Base-by-base conservation (phyloP, 2,113 vertebrate genomes). In the Labrus mixtus region DNA sequence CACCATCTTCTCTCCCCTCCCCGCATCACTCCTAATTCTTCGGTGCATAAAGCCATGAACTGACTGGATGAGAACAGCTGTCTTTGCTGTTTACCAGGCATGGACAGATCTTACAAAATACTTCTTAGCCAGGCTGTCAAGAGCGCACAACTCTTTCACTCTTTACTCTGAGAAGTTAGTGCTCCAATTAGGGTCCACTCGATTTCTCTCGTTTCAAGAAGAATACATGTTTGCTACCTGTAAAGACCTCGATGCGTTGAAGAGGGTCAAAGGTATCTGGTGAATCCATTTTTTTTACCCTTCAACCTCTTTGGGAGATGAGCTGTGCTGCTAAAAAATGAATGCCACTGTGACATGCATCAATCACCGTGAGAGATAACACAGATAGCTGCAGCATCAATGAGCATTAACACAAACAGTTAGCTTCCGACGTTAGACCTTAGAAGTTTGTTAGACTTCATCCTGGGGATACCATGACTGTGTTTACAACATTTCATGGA, bases 81-180 rank as follows among this genome's bases (percentile, higher is more conserved):
- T 76, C 81, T 76, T 53, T 84, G 66, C 79, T 53, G 29, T 78
- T 80, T 81, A 73, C 78, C 84, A 73, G 72, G 64, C 84, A 72
- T 77, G 77, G 84, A 80, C 53, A 82, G 80, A 74, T 84, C 84
- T 84, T 89, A 90, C 68, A 79, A 81, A 84, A 64, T 68, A 43
- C 65, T 84, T 73, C 48, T 83, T 37, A 53, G 13, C 9, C 53
- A 37, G 54, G 41, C 72, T 22, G 45, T 79, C 63, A 56, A 64
- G 37, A 58, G 67, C 5, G 0, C 11, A 72, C 17, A 43, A n/a
- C 71, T 79, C 65, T 73, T 82, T 73, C 73, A 68, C 67, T 12
- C 50, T 53, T 25, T 62, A 65, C 1, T 62, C 41, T 61, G 36
- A 76, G 48, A 78, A 63, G 65, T 85, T 75, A 12, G 23, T 73